Evolutionary conservation across 2,888 invertebrate genomes (phyloP).

Genomic region (Cerceris rybyensis): DNA sequence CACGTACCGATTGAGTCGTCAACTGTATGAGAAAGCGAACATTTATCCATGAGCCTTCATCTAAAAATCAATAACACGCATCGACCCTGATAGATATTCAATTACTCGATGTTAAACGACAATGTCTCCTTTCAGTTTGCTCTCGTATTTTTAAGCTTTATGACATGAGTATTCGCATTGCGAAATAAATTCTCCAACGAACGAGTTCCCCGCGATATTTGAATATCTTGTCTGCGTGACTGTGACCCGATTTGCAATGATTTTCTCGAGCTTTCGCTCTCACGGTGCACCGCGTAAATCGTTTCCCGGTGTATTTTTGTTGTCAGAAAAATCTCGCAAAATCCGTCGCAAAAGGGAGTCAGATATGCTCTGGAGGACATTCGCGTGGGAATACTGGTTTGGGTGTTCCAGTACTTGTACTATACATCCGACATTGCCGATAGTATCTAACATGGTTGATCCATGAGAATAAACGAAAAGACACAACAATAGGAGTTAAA

Average conservation of each 20-base stretch:
- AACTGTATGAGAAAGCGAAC: too few relatives aligned
- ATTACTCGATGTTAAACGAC: background rate
- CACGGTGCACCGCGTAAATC: constrained; percentile 42
- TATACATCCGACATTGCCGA: constrained; percentile 40
- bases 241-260: constrained; percentile 9
- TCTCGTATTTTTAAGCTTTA: too few relatives aligned
- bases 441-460: constrained; percentile 40
- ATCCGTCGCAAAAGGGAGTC: constrained; percentile 53
- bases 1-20: too few relatives aligned
- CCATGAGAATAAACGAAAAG: constrained; percentile 52
- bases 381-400: constrained; percentile 73
- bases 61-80: too few relatives aligned
- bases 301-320: constrained; percentile 29
- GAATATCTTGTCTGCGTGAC: background rate
- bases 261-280: constrained; percentile 39
- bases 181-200: background rate
- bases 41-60: too few relatives aligned
- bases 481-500: constrained; percentile 41
- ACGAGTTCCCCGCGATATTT: background rate
- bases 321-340: constrained; percentile 50
- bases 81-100: too few relatives aligned
- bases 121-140: background rate
- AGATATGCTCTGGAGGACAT: constrained; percentile 65
- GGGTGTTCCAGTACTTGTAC: constrained; percentile 53
- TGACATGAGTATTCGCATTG: background rate